Conservation (phyloP, 2,888 invertebrate genomes). For the Scelioninae gen. 2 region DNA sequence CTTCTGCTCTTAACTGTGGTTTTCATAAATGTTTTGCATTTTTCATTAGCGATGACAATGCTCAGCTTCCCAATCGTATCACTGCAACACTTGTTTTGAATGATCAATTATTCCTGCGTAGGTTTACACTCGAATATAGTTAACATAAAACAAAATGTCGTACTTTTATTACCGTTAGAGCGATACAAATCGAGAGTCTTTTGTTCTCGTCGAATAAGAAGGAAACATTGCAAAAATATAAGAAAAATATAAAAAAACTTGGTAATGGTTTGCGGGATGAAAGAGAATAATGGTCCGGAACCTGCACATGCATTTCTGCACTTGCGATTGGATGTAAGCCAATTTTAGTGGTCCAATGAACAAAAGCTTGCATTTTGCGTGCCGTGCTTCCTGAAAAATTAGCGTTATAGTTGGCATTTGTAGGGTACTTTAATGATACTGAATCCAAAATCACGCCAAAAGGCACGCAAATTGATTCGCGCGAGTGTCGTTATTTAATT, state of each 20-base stretch:
- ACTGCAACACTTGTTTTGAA: no score
- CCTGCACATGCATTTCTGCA: constrained; percentile 8
- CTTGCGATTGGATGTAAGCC: constrained; percentile 35
- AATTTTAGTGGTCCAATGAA: constrained; percentile 31
- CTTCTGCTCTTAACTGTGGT: no score
- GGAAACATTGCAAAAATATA: neutral
- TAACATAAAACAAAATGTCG: no score
- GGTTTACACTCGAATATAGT: no score
- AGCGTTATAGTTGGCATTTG: constrained; percentile 15
- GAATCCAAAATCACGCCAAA: constrained; percentile 1
- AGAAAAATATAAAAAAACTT: constrained; percentile 12
- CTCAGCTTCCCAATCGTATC: no score
- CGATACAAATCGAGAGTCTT: constrained; percentile 4
- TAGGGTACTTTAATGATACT: constrained; percentile 7
- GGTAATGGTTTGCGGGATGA: constrained; percentile 14
- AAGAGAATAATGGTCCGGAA: constrained; percentile 13
- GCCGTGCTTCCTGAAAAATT: constrained; percentile 14
- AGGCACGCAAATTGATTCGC: neutral
- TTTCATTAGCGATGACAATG: no score
- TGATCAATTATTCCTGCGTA: no score
- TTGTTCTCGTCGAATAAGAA: constrained; percentile 4
- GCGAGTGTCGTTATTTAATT: neutral
- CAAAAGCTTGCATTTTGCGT: constrained; percentile 35
- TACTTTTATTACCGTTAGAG: neutral
- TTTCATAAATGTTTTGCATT: no score